Percentiles rank a stretch among this genome's conserved stretches.
Evolutionary conservation across 1,140 invertebrate genomes (phyloP).

Genomic region (Samia ricini): DNA sequence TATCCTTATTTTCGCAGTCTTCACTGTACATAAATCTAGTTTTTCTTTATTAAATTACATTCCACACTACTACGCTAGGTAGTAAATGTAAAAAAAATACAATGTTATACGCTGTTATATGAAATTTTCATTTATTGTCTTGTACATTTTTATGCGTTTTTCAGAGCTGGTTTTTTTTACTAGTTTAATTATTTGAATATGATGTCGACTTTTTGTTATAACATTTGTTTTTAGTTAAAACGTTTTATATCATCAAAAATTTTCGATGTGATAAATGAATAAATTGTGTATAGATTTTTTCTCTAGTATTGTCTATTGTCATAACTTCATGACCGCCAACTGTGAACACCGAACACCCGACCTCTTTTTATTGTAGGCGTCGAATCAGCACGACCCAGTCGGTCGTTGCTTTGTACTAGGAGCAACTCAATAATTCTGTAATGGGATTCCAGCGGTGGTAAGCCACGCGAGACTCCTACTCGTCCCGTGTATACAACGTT

Average conservation of each 20-base stretch:
- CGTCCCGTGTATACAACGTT: conserved; percentile 36
- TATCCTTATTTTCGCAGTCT: not conserved
- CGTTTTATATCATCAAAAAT: not conserved
- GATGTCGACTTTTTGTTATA: no score
- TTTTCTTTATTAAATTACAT: not conserved
- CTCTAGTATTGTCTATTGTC: conserved; percentile 22
- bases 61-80: no score
- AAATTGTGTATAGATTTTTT: conserved; percentile 13
- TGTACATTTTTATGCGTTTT: no score
- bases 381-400: conserved; percentile 45
- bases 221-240: no score
- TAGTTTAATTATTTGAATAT: no score
- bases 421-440: conserved; percentile 66
- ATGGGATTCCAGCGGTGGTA: conserved; percentile 58
- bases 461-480: conserved; percentile 49
- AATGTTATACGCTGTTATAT: no score
- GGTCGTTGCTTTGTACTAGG: conserved; percentile 47
- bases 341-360: no score
- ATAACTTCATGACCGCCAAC: no score
- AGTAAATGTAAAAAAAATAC: no score
- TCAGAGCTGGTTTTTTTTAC: no score
- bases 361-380: conserved; percentile 45
- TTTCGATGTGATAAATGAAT: not conserved
- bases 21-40: not conserved
- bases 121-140: no score